These are phyloP conservation scores for Rhizomys pruinosus DNA, from an alignment of 2,113 vertebrate species.

Conservation along the genomic window DNA sequence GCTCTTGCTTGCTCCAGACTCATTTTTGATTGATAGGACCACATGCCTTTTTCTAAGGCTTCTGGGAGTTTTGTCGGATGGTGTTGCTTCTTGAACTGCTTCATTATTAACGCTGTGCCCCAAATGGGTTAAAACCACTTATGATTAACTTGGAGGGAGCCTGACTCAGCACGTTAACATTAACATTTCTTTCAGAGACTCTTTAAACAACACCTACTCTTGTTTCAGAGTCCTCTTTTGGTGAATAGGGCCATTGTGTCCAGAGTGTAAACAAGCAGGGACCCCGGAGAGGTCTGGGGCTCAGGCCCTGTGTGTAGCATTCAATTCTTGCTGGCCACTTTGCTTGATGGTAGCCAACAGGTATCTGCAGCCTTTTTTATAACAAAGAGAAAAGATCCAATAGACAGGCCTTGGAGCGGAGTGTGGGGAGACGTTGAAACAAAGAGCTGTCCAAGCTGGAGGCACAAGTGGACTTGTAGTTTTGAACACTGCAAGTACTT, in stretches of 20 bases:
- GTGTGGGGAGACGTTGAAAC: neutral
- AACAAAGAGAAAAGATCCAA: neutral
- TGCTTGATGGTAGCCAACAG: neutral
- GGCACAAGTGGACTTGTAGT: neutral
- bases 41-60: constrained; percentile 3
- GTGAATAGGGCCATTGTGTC: constrained; percentile 56
- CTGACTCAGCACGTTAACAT: constrained; percentile 43
- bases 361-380: neutral
- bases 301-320: neutral
- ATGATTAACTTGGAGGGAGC: neutral
- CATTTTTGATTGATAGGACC: neutral
- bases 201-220: constrained; percentile 28
- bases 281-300: neutral
- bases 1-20: fast-evolving
- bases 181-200: constrained; percentile 26
- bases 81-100: neutral
- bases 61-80: neutral
- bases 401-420: fast-evolving
- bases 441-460: neutral
- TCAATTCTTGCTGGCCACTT: neutral
- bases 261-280: neutral
- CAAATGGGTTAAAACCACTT: neutral
- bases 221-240: neutral
- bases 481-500: neutral
- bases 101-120: neutral